phyloP scores from a whole-genome alignment of 2,113 vertebrate genomes.

The Caracal caracal region DNA sequence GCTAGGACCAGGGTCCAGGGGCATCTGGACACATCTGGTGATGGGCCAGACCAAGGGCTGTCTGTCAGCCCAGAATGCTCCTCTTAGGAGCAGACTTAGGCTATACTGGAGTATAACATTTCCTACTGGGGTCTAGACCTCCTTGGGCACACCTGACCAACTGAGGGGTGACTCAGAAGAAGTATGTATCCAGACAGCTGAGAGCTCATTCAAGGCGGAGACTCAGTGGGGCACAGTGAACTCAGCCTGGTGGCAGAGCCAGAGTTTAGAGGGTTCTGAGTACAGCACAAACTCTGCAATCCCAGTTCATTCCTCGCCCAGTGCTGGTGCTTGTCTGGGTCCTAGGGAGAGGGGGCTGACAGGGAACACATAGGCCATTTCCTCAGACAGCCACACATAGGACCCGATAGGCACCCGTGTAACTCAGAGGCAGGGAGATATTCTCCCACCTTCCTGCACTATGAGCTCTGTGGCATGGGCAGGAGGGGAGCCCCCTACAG shows the following conservation, averaged over 20 bases:
- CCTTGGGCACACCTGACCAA: not conserved
- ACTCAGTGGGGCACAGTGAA: not conserved
- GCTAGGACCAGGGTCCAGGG: not conserved
- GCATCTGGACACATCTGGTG: not conserved
- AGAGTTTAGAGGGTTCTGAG: not conserved
- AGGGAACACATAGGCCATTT: not conserved
- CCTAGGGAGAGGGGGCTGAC: not conserved
- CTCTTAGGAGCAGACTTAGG: not conserved
- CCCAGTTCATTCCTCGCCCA: not conserved
- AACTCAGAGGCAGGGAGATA: not conserved
- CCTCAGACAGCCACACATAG: not conserved
- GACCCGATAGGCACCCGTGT: not conserved
- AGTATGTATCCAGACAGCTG: not conserved
- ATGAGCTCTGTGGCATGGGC: not conserved
- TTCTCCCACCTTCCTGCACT: not conserved
- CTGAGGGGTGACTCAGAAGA: not conserved
- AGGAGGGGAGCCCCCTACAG: not conserved
- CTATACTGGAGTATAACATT: not conserved
- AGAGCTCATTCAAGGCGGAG: not conserved
- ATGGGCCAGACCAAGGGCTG: accelerated
- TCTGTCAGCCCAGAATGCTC: not conserved
- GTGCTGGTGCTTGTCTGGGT: not conserved
- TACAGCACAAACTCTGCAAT: not conserved
- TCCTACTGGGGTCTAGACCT: not conserved
- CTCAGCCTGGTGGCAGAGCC: accelerated